These are phyloP conservation scores for Aix galericulata DNA, from an alignment of 2,113 vertebrate genomes.

Conservation along the genomic window DNA sequence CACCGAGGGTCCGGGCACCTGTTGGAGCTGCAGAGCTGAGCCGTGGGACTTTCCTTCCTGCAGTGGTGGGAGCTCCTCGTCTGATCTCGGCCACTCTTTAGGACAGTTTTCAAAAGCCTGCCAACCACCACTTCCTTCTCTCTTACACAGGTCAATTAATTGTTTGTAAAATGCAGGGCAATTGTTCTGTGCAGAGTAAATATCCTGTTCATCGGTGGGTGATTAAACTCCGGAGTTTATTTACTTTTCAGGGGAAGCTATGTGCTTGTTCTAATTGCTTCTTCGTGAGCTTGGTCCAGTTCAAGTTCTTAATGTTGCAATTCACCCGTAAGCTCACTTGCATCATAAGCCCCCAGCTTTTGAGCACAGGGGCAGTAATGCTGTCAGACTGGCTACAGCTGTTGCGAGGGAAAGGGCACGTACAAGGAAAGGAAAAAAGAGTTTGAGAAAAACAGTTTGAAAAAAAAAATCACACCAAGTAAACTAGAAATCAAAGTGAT, in stretches of 20 bases:
- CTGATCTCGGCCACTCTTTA: not conserved
- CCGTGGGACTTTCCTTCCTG: not conserved
- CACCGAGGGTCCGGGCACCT: too few species aligned
- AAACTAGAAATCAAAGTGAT: not conserved
- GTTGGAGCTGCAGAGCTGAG: not conserved
- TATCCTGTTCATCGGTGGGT: not conserved
- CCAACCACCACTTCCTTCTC: not conserved
- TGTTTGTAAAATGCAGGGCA: not conserved
- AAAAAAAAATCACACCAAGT: not conserved
- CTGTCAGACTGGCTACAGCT: not conserved
- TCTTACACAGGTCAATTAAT: not conserved
- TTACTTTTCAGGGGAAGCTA: not conserved
- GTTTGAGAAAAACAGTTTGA: not conserved
- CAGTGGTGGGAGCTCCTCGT: rapidly evolving
- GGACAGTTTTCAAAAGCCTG: not conserved
- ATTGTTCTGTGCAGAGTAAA: not conserved
- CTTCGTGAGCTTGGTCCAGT: not conserved
- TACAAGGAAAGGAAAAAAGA: not conserved
- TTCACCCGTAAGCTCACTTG: not conserved
- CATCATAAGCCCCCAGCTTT: not conserved
- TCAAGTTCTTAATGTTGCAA: not conserved
- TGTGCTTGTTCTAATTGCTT: not conserved
- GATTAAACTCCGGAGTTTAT: not conserved
- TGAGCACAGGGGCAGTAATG: not conserved
- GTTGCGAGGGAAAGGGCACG: not conserved